Conservation (phyloP, 2,888 invertebrate genomes). For the Stenoptilia bipunctidactyla region DNA sequence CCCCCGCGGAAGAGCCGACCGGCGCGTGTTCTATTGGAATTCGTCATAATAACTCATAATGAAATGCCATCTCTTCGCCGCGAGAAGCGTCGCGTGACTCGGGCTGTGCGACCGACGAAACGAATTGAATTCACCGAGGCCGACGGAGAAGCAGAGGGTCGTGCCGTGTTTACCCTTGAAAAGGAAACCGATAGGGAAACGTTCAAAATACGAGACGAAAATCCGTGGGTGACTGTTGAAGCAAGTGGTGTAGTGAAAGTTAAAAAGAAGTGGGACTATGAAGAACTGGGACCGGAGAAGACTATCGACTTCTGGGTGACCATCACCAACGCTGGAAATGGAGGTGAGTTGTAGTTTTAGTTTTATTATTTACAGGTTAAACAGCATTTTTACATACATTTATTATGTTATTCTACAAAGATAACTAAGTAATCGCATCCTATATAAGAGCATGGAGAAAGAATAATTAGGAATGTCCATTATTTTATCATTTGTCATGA, state of each 20-base stretch:
- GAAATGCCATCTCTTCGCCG: constrained; percentile 76
- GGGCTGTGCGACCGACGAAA: constrained; percentile 95
- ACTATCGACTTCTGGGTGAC: constrained; percentile 97
- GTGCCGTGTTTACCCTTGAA: constrained; percentile 89
- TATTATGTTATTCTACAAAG: too few species aligned
- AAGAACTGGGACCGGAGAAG: constrained; percentile 93
- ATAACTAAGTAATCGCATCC: too few species aligned
- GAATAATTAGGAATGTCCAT: background rate
- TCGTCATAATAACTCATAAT: constrained; percentile 71
- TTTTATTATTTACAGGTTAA: too few species aligned
- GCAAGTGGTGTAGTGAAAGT: constrained; percentile 92
- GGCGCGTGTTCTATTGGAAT: constrained; percentile 83
- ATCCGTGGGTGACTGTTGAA: constrained; percentile 94
- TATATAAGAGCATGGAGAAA: too few species aligned
- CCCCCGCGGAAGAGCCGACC: constrained; percentile 80
- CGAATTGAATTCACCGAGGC: constrained; percentile 92
- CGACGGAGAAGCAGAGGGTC: constrained; percentile 89
- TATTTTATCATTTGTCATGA: background rate
- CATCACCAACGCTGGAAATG: constrained; percentile 89
- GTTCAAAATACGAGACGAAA: constrained; percentile 93
- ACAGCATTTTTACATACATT: too few species aligned
- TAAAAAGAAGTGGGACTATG: constrained; percentile 97
- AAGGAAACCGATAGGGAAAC: constrained; percentile 93
- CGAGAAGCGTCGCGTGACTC: constrained; percentile 83
- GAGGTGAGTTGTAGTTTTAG: constrained; percentile 73